A percentile compares a stretch with the other conserved stretches of the same genome.
phyloP scores from a whole-genome alignment of 2,797 vertebrate genomes.

The Sebastes variabilis region DNA sequence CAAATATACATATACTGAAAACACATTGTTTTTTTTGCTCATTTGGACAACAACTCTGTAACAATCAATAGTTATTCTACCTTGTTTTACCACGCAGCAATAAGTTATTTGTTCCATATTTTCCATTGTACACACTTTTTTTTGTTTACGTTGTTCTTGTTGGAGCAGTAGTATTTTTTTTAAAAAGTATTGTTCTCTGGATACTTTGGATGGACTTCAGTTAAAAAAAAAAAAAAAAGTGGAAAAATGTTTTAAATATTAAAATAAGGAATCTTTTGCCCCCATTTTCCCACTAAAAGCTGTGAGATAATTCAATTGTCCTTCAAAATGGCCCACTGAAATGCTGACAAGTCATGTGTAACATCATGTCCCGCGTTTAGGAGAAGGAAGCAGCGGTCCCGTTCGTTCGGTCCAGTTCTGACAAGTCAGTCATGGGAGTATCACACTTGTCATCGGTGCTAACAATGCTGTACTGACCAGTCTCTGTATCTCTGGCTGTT shows the following conservation, averaged over 20 bases:
- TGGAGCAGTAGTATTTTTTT: neutral
- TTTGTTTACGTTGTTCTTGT: neutral
- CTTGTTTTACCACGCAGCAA: neutral
- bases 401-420: constrained; percentile 37
- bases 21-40: neutral
- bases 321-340: neutral
- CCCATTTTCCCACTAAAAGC: neutral
- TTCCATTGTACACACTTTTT: neutral
- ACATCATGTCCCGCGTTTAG: neutral
- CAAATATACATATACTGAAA: neutral
- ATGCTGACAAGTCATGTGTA: neutral
- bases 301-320: neutral
- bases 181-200: neutral
- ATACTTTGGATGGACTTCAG: neutral
- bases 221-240: neutral
- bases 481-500: constrained; percentile 21
- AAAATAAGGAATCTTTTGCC: neutral
- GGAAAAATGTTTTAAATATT: constrained; percentile 10
- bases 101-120: constrained; percentile 1
- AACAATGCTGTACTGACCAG: constrained; percentile 68
- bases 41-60: neutral
- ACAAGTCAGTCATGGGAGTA: constrained; percentile 61
- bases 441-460: constrained; percentile 64
- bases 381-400: neutral
- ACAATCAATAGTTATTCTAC: neutral